Conservation (phyloP, 2,113 vertebrate species). For the Cryptoleucopteryx plumbea region DNA sequence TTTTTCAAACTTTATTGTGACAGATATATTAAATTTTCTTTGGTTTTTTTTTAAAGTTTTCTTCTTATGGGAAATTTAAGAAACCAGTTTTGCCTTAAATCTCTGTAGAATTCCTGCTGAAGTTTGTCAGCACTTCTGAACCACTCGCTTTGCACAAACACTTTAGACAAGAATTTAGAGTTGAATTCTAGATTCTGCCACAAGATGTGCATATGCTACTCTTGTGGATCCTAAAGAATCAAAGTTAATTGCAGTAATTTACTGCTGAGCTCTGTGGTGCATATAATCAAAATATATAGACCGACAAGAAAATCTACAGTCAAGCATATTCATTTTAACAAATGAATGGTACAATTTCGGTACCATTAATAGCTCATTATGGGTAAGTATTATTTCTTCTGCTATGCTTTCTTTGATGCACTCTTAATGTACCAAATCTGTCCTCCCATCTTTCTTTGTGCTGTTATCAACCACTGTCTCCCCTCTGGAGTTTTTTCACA, state of each 20-base stretch:
- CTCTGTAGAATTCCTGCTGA: neutral
- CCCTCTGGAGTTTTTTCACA: neutral
- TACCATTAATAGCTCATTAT: neutral
- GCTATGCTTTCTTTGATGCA: neutral
- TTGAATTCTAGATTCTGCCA: neutral
- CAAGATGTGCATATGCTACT: neutral
- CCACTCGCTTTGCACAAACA: neutral
- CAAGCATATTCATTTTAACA: neutral
- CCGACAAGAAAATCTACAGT: slow-evolving; percentile 7
- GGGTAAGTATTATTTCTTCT: neutral
- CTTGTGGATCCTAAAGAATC: slow-evolving; percentile 11
- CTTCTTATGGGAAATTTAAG: neutral
- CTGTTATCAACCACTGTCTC: neutral
- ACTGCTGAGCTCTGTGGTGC: neutral
- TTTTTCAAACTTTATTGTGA: neutral
- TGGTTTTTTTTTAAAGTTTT: neutral
- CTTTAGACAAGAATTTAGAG: neutral
- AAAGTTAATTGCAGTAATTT: slow-evolving; percentile 34
- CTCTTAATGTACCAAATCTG: neutral
- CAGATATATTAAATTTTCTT: neutral
- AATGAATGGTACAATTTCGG: neutral
- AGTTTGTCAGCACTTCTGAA: neutral
- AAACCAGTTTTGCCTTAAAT: neutral
- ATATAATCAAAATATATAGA: slow-evolving; percentile 34
- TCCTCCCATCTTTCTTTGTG: neutral